Evolutionary conservation across 2,888 invertebrate genomes (phyloP).

Genomic region (Melanotus villosus): DNA sequence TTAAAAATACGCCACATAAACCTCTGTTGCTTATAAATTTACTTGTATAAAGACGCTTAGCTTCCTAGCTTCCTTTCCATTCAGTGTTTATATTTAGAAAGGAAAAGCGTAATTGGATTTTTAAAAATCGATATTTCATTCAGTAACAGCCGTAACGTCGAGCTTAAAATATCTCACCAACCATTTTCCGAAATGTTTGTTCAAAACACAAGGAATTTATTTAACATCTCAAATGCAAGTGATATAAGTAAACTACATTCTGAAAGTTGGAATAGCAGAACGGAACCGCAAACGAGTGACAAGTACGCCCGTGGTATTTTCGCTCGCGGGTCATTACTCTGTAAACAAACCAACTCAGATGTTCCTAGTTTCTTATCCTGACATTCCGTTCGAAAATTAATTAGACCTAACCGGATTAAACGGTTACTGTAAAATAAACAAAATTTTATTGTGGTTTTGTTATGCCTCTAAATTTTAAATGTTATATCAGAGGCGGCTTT

Average conservation of each 20-base stretch:
- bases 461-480: neutral
- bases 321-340: slow-evolving; percentile 48
- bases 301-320: slow-evolving; percentile 44
- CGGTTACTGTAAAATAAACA: neutral
- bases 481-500: no score
- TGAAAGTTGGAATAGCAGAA: slow-evolving; percentile 27
- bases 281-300: slow-evolving; percentile 32
- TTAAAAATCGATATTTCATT: no score
- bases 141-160: no score
- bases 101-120: no score
- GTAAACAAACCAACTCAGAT: slow-evolving; percentile 45
- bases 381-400: slow-evolving; percentile 32
- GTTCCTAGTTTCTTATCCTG: slow-evolving; percentile 4
- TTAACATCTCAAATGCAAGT: slow-evolving; percentile 4
- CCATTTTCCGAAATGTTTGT: no score
- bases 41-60: no score
- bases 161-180: no score
- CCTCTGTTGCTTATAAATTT: no score
- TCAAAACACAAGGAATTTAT: no score
- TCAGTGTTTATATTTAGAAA: no score
- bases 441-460: neutral
- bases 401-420: slow-evolving; percentile 23
- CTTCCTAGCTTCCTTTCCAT: no score
- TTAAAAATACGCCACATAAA: no score
- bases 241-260: slow-evolving; percentile 17